These are phyloP conservation scores for Eulithis testata DNA, from an alignment of 2,888 invertebrate genomes.

Conservation along the genomic window DNA sequence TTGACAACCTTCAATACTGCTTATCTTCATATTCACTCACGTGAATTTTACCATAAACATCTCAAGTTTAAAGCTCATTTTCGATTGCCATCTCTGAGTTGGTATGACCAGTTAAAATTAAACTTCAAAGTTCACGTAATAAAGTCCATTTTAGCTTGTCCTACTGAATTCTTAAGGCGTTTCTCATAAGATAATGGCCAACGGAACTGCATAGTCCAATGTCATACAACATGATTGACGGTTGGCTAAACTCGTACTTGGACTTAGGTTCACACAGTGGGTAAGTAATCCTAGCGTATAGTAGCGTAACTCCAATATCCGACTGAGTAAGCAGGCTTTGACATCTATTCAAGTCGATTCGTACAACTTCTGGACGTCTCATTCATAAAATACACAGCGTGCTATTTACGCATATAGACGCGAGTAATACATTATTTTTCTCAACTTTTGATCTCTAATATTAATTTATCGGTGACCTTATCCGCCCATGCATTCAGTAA, in stretches of 20 bases:
- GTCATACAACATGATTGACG: slow-evolving; percentile 40
- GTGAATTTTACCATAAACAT: neutral
- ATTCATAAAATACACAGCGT: too few species aligned
- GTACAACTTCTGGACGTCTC: too few species aligned
- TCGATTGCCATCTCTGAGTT: neutral
- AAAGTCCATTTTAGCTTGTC: neutral
- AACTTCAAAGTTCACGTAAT: neutral
- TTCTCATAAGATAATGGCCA: slow-evolving; percentile 27
- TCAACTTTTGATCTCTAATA: too few species aligned
- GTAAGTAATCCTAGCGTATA: neutral
- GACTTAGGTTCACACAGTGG: slow-evolving; percentile 11
- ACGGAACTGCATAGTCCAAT: slow-evolving; percentile 41
- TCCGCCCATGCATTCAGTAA: too few species aligned
- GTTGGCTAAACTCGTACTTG: slow-evolving; percentile 30
- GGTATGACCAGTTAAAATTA: neutral
- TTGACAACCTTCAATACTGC: neutral
- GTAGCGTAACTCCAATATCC: slow-evolving; percentile 5
- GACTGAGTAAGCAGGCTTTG: too few species aligned
- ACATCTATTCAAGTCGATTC: too few species aligned
- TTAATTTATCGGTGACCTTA: too few species aligned
- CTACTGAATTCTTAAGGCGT: slow-evolving; percentile 15
- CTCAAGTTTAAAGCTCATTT: neutral
- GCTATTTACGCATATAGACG: too few species aligned
- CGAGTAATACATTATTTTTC: too few species aligned
- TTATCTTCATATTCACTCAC: neutral